phyloP scores from a whole-genome alignment of 2,113 vertebrate species.

The Thamnaconus septentrionalis region DNA sequence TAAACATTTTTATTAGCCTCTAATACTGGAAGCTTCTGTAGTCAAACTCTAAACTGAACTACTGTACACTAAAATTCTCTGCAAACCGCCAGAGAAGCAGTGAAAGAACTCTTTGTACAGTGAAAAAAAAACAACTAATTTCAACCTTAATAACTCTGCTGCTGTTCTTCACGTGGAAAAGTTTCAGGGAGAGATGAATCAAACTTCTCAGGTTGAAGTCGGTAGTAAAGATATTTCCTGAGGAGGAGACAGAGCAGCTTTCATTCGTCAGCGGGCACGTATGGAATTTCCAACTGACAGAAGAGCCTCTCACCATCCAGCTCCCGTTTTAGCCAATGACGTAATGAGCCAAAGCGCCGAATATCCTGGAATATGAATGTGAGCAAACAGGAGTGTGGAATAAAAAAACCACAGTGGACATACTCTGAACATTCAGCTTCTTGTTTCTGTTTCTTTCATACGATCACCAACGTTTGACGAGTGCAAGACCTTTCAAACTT shows the following conservation, averaged over 20 bases:
- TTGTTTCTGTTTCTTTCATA: no score
- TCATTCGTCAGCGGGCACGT: conserved; percentile 32
- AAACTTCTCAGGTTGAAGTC: conserved; percentile 13
- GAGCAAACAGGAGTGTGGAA: background rate
- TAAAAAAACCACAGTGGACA: conserved; percentile 7
- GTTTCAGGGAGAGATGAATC: no score
- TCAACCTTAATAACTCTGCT: no score
- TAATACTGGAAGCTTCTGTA: conserved; percentile 16
- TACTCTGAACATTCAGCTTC: conserved; percentile 13
- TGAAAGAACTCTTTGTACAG: no score
- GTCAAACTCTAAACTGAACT: no score
- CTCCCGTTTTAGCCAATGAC: conserved; percentile 41
- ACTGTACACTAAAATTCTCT: no score
- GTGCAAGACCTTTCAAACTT: background rate
- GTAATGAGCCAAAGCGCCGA: conserved; percentile 9
- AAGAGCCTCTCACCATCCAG: conserved; percentile 12
- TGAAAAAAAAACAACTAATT: no score
- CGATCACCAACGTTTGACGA: no score
- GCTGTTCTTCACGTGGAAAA: no score
- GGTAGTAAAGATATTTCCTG: conserved; percentile 46
- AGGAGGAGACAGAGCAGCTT: conserved; percentile 45
- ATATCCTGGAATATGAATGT: conserved; percentile 12
- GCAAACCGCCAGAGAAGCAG: no score
- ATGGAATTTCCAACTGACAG: conserved; percentile 36
- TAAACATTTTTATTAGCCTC: conserved; percentile 3